Evolutionary conservation across 1,140 invertebrate species (phyloP), one percentile per base, ranked within the genome.

Genomic region (Drosophila sturtevanti): DNA sequence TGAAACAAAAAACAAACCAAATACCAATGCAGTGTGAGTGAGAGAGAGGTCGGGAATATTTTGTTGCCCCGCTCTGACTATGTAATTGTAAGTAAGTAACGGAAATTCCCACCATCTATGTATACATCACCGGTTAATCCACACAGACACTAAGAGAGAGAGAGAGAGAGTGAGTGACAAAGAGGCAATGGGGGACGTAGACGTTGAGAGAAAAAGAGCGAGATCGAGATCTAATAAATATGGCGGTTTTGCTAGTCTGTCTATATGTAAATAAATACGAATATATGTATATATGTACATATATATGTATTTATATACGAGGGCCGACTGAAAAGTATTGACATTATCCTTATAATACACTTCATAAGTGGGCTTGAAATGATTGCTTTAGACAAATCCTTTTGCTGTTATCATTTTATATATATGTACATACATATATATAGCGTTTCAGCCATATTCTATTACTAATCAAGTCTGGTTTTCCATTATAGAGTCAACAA

Each of bases 51-150:
- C 11, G 41, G 18, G 41, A 48, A 48, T 58, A 54, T 63, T 63
- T 72, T 63, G 11, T 11, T 58, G 34, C 22, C 31, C 24, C 12
- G n/a, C 9, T 35, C 10, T 16, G 21, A 31, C 12, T 16, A n/a
- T 21, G 66, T 68, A 38, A 37, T 79, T 68, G 68, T 60, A 73
- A 73, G 63, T 61, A 59, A 64, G 14, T 82, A 77, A 77, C 84
- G 84, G 84, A 87, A 87, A 89, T 87, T 89, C 84, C 84, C 84
- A 87, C 72, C 68, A 79, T 44, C 41, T 44, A 44, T 44, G 16
- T 44, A 44, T 87, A 87, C 84, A 87, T 87, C 82, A 79, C 77
- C 76, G 66, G 31, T 68, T 81, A 80, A 70, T 56, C 56, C 68
- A 68, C 52, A 58, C 58, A 54, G 55, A 24, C 37, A 18, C 22